Evolutionary conservation across 2,797 vertebrate genomes (phyloP), one percentile per base, ranked within the genome.

Genomic region (Phalanger gymnotis): DNA sequence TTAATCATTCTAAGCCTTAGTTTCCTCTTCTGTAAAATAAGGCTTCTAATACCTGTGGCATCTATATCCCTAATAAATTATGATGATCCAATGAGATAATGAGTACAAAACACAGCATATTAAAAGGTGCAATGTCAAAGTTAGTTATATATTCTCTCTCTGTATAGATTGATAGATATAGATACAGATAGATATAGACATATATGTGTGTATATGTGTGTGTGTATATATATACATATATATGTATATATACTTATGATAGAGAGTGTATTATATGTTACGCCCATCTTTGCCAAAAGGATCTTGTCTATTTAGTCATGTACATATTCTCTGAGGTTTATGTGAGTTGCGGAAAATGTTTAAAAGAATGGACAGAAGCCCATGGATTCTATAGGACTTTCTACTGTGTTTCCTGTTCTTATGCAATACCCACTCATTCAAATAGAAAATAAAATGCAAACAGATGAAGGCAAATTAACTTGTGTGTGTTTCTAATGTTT

Each of bases 401-500:
- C 13, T 53, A 92, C 28, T 51, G 81, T 19, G 31, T 91, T 91
- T 14, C 5, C 53, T 0, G 3, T 91, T 11, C 90, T 73, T 90
- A 34, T 96, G 3, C 89, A 55, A 66, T 94, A 97, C 57, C 11
- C 87, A 90, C n/a, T 40, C 87, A 66, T 94, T 90, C 73, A 14
- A 90, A 95, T 10, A 96, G n/a, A 95, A 96, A 97, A 96, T 31
- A 96, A 95, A 97, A 91, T 61, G 27, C 19, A 90, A 25, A 27
- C 34, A 90, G 89, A 96, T 66, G 53, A 97, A 34, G 22, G 1
- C 55, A 47, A 53, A n/a, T 54, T 91, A 47, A 1, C 0, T 92
- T 97, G 2, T 56, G 0, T 54, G 1, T 90, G 87, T 92, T 98
- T 92, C 61, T 94, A 95, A 89, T 93, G 91, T 94, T 96, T 98